Percentiles rank a stretch among this genome's conserved stretches.
Conservation (phyloP, 2,888 invertebrate genomes). For the Nymphalis urticae region DNA sequence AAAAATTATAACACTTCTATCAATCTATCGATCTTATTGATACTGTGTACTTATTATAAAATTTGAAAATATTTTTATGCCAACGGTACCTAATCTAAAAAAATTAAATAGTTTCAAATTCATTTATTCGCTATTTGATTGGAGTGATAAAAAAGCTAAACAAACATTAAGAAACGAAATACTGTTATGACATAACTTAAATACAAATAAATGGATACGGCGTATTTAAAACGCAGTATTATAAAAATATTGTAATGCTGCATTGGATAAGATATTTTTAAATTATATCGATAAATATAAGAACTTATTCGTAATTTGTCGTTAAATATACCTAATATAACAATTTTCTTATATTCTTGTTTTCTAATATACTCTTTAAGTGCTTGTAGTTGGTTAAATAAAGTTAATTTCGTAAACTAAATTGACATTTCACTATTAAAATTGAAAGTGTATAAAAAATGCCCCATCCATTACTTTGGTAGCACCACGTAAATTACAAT, state of each 20-base stretch:
- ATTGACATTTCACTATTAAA: no score
- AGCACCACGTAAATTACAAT: constrained; percentile 53
- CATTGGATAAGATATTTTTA: no score
- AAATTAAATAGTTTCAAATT: constrained; percentile 47
- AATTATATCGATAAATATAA: no score
- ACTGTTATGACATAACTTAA: constrained; percentile 24
- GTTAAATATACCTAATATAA: no score
- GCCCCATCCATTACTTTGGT: constrained; percentile 21
- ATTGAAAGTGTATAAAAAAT: not conserved
- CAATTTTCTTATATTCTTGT: no score
- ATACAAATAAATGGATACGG: constrained; percentile 6
- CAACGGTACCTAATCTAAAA: constrained; percentile 11
- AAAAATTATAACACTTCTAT: not conserved
- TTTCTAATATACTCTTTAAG: no score
- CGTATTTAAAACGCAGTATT: not conserved
- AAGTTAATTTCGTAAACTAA: no score
- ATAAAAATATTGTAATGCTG: no score
- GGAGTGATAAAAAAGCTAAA: constrained; percentile 64
- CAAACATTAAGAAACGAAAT: constrained; percentile 60
- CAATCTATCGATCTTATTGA: no score
- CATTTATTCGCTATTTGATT: constrained; percentile 59
- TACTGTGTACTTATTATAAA: no score
- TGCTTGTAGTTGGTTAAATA: no score
- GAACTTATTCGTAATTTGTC: no score
- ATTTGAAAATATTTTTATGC: constrained; percentile 5